Base-by-base conservation (phyloP, 2,797 vertebrate species). In the Clarias platycephalus region DNA sequence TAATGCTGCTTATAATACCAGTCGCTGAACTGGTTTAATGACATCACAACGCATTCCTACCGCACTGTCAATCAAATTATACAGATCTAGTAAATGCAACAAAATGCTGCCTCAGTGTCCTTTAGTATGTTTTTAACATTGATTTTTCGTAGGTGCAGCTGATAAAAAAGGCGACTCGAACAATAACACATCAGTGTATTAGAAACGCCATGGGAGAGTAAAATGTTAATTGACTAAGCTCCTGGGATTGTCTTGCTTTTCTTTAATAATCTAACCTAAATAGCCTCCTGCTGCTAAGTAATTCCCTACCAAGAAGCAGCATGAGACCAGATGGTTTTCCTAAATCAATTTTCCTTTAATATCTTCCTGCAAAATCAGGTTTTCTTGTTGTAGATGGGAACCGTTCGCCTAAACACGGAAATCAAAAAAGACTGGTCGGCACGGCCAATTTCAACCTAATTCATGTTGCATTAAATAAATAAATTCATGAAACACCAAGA, bases 261-360 rank as follows among this genome's bases (percentile, higher is more conserved):
- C 55, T 77, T 70, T 22, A 79, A 66, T 80, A 80, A 77, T 87
- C 85, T 80, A 83, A 81, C 83, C 74, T 34, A 60, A 89, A 84
- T 81, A 89, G 72, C 55, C 28, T 75, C 84, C 85, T 84, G 81
- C 82, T 31, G 67, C 62, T 20, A 81, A 34, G 77, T 26, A 6
- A 84, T 88, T 83, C 6, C 1, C 71, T 68, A 85, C 37, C 81
- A 63, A 5, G 24, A 67, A 80, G 72, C 80, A 60, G 68, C 31
- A 31, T 77, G 78, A 78, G 31, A 71, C 55, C 37, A 53, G 7
- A 44, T 28, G 44, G 44, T 37, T 82, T 31, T 63, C 18, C 18
- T 53, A 28, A 57, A 64, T 76, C 67, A 53, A 9, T 28, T 74
- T 75, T 81, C 31, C 22, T 72, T 82, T 34, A 71, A 37, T 55